A percentile compares a stretch with the other conserved stretches of the same genome.
These are phyloP conservation scores for Drosophila guanche DNA, from an alignment of 1,140 invertebrate species.

Conservation along the genomic window DNA sequence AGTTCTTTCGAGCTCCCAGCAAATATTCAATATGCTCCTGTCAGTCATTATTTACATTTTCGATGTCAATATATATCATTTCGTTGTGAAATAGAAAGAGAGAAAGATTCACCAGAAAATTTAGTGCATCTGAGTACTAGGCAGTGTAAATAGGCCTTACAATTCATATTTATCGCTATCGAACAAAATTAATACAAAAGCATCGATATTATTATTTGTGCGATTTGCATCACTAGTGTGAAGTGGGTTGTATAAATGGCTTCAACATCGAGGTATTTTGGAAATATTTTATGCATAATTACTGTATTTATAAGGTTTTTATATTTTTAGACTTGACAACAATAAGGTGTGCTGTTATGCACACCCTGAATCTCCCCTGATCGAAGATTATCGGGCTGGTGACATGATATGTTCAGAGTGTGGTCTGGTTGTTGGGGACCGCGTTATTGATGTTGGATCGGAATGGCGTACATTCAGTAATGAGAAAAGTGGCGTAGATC, in stretches of 20 bases:
- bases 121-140: no score
- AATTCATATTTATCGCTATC: no score
- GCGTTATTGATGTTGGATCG: conserved; percentile 99
- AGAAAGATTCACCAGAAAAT: no score
- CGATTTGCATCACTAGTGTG: no score
- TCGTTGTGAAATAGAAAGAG: no score
- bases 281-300: not conserved
- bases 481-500: conserved; percentile 98
- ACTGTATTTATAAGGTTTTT: not conserved
- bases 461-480: conserved; percentile 99
- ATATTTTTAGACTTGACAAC: conserved; percentile 69
- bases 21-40: no score
- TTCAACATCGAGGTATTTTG: conserved; percentile 63
- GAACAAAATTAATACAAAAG: no score
- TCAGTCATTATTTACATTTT: no score
- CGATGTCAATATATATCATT: no score
- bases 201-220: no score
- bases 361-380: conserved; percentile 97
- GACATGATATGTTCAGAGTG: conserved; percentile 99
- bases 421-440: conserved; percentile 99
- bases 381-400: conserved; percentile 99
- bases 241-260: conserved; percentile 51
- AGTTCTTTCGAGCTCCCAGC: no score
- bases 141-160: no score
- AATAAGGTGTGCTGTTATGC: conserved; percentile 94